A percentile compares a stretch with the other conserved stretches of the same genome.
Evolutionary conservation across 2,797 vertebrate genomes (phyloP).

Genomic region (Rhadinocentrus ornatus): DNA sequence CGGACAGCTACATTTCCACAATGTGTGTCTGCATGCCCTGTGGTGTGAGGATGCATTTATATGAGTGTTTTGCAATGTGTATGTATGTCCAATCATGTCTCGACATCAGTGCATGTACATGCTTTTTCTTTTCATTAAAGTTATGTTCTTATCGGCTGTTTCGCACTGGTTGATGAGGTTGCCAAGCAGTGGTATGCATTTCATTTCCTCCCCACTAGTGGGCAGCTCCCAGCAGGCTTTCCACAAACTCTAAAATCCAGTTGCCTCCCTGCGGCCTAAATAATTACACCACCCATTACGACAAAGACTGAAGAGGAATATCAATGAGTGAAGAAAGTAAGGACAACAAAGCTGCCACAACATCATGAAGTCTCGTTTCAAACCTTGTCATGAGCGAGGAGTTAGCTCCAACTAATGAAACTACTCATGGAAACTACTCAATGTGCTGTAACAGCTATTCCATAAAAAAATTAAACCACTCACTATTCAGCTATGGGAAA

Average conservation of each 20-base stretch:
- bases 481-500: conserved; percentile 27
- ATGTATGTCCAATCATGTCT: conserved; percentile 25
- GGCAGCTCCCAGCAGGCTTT: conserved; percentile 54
- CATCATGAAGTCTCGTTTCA: conserved; percentile 42
- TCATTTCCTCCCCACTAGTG: conserved; percentile 50
- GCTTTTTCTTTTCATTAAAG: conserved; percentile 28
- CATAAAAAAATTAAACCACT: conserved; percentile 61
- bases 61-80: conserved; percentile 46
- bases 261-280: conserved; percentile 60
- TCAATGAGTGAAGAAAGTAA: conserved; percentile 53
- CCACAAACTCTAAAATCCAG: conserved; percentile 43
- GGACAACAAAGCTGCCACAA: conserved; percentile 37
- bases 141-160: conserved; percentile 19
- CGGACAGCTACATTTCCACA: conserved; percentile 61
- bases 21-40: conserved; percentile 50
- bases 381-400: conserved; percentile 14
- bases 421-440: conserved; percentile 33
- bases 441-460: conserved; percentile 52
- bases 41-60: conserved; percentile 66
- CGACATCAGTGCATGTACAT: conserved; percentile 36
- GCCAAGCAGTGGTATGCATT: conserved; percentile 16
- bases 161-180: conserved; percentile 27
- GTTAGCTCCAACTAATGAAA: conserved; percentile 46
- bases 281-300: conserved; percentile 76
- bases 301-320: conserved; percentile 57